Base-by-base conservation (phyloP, 2,797 vertebrate species). In the Phalloptychus januarius region DNA sequence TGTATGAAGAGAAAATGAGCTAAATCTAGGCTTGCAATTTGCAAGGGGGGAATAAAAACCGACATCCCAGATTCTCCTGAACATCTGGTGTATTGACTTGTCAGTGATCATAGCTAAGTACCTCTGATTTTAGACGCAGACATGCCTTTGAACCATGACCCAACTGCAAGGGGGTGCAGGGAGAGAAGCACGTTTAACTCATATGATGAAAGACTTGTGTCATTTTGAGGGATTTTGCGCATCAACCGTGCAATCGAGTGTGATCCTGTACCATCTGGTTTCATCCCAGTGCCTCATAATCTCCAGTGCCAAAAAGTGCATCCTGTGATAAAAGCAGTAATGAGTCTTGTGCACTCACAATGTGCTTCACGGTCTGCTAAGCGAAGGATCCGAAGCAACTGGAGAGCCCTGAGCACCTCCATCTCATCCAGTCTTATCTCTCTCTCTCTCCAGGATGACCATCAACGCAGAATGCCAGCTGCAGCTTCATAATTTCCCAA, bases 391-490 rank as follows among this genome's bases (percentile, higher is more conserved):
- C 0, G 11, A 38, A 63, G 45, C 38, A 4, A 25, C 71, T 54
- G 45, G 3, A 45, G 13, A 36, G 31, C 46, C 23, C 77, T 7
- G 7, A 54, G 78, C 58, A 71, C 78, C 80, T 80, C 46, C 72
- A 16, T 70, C 67, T 70, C 44, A 70, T 70, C 67, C 40, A 44
- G 67, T 28, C 76, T 65, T 65, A 28, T 85, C 13, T 77, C 36
- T 65, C 40, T 87, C 87, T 76, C 83, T 75, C 69, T 88, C 0
- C 76, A 98, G 97, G 95, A 97, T 98, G 87, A 98, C 97, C 93
- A 98, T 98, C 94, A 98, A 98, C 0, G 97, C 97, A 0, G 97
- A 98, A 81, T 98, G 97, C 90, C 97, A 98, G 92, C 94, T 98
- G 86, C 97, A 97, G 80, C 96, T 98, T 75, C 97, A 98, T 91